These are phyloP conservation scores for Cheilosia urbana DNA, from an alignment of 2,888 invertebrate genomes.

Conservation along the genomic window DNA sequence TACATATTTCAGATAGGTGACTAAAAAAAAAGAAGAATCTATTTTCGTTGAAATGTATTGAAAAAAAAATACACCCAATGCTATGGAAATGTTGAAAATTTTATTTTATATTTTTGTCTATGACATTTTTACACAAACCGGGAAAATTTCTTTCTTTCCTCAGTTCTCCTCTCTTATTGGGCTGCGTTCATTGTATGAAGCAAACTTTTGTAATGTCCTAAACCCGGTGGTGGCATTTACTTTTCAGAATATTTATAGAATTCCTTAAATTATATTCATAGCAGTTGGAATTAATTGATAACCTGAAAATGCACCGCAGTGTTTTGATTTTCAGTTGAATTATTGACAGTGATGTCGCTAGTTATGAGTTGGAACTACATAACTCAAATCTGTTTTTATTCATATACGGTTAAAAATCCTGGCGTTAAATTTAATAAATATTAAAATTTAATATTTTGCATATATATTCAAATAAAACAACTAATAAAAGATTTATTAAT, in stretches of 20 bases:
- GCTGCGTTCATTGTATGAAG: constrained; percentile 10
- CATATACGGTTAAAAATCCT: too few relatives aligned
- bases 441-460: too few relatives aligned
- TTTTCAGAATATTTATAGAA: constrained; percentile 3
- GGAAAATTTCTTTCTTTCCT: neutral
- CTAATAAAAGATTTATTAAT: too few relatives aligned
- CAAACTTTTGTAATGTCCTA: constrained; percentile 38
- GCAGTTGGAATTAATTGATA: neutral
- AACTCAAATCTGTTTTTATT: too few relatives aligned
- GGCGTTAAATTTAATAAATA: too few relatives aligned
- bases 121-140: constrained; percentile 39
- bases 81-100: constrained; percentile 38
- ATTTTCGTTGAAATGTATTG: constrained; percentile 37
- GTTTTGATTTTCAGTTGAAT: too few relatives aligned
- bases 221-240: constrained; percentile 14
- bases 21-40: constrained; percentile 23
- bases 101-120: constrained; percentile 41
- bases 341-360: too few relatives aligned
- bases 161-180: neutral
- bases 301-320: neutral
- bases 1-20: constrained; percentile 32
- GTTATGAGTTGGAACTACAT: too few relatives aligned
- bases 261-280: neutral
- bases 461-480: too few relatives aligned
- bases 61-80: constrained; percentile 18